Percentiles rank a stretch among this genome's conserved stretches.
Conservation (phyloP, 2,113 vertebrate genomes). For the Bos javanicus region DNA sequence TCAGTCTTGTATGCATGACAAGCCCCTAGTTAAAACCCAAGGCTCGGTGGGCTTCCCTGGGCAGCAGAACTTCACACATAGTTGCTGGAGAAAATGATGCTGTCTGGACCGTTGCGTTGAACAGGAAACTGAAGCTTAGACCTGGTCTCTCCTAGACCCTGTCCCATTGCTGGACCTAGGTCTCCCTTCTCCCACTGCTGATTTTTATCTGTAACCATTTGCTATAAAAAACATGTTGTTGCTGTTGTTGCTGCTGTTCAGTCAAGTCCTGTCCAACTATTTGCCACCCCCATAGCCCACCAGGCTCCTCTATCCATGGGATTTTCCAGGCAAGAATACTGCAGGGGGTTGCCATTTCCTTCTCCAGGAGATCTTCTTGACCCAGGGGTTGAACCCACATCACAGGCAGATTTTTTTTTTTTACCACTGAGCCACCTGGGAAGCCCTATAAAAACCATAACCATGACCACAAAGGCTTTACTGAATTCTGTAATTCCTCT, state of each 20-base stretch:
- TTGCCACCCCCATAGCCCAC: not conserved
- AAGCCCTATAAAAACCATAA: not conserved
- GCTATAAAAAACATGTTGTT: not conserved
- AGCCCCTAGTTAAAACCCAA: not conserved
- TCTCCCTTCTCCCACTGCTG: rapidly evolving
- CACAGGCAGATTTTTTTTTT: not conserved
- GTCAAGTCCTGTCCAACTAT: not conserved
- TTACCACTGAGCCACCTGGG: not conserved
- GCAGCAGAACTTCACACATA: too few species aligned
- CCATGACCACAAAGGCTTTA: not conserved
- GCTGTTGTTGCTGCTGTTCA: not conserved
- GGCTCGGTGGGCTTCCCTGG: not conserved
- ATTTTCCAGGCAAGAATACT: not conserved
- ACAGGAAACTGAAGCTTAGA: too few species aligned
- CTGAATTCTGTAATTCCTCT: not conserved
- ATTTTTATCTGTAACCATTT: not conserved
- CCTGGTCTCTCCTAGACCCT: not conserved
- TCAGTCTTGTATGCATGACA: not conserved
- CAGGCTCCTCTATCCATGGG: not conserved
- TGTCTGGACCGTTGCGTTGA: rapidly evolving
- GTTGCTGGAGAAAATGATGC: not conserved
- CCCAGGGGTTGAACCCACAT: not conserved
- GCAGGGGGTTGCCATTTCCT: not conserved
- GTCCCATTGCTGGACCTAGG: not conserved
- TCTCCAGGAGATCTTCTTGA: not conserved